These are phyloP conservation scores for Rhorus exstirpatorius DNA, from an alignment of 2,888 invertebrate genomes.

Conservation along the genomic window DNA sequence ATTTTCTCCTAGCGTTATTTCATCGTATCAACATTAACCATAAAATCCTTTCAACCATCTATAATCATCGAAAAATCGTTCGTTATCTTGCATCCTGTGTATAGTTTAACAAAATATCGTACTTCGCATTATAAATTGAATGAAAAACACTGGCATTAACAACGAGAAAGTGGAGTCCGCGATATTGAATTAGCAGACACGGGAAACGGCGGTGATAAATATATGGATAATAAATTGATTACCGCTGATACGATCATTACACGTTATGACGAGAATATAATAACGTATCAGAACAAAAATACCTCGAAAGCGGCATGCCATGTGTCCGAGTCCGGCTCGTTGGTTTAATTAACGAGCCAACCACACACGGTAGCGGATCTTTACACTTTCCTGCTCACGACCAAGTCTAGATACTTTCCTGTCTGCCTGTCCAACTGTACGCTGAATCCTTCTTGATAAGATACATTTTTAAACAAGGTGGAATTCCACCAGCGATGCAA, in stretches of 20 bases:
- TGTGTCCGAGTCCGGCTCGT: slow-evolving; percentile 2
- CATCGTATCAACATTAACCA: slow-evolving; percentile 1
- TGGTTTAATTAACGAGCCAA: not conserved
- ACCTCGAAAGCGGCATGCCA: slow-evolving; percentile 46
- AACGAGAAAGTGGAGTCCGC: slow-evolving; percentile 14
- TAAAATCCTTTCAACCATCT: slow-evolving; percentile 33
- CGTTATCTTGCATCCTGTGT: slow-evolving; percentile 14
- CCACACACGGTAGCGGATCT: slow-evolving; percentile 39
- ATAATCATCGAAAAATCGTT: slow-evolving; percentile 24
- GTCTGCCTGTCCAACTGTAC: slow-evolving; percentile 7
- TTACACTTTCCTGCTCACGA: slow-evolving; percentile 58
- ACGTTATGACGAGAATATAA: slow-evolving; percentile 62
- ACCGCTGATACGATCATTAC: slow-evolving; percentile 53
- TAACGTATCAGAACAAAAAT: slow-evolving; percentile 43
- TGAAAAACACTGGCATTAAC: slow-evolving; percentile 26
- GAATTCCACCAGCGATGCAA: too few species aligned
- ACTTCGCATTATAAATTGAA: not conserved
- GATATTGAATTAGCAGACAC: slow-evolving; percentile 31
- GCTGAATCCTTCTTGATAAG: slow-evolving; percentile 1
- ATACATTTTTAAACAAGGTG: too few species aligned
- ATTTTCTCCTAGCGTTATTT: not conserved
- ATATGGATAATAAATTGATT: slow-evolving; percentile 58
- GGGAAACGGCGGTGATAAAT: slow-evolving; percentile 25
- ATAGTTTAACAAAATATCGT: slow-evolving; percentile 7
- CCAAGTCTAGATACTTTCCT: slow-evolving; percentile 51